These are phyloP conservation scores for Larimichthys polyactis DNA, from an alignment of 2,113 vertebrate genomes.

Conservation along the genomic window DNA sequence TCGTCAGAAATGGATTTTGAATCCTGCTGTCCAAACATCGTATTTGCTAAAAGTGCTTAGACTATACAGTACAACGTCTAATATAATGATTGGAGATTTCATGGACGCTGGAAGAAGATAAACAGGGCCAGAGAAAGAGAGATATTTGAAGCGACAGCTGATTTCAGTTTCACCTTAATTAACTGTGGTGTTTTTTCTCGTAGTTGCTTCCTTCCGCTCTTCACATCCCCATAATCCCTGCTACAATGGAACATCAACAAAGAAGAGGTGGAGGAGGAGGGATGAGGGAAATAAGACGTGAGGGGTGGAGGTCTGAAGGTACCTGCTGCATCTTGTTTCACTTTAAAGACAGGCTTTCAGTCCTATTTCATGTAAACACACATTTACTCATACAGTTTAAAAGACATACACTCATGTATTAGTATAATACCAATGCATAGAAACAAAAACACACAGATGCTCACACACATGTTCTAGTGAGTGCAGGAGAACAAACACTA, in stretches of 20 bases:
- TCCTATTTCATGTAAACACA: neutral
- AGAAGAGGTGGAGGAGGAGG: neutral
- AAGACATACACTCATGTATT: too few relatives aligned
- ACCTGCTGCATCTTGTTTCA: conserved; percentile 11
- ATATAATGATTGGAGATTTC: neutral
- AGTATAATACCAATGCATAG: too few relatives aligned
- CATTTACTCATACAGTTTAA: neutral
- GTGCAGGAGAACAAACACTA: too few relatives aligned
- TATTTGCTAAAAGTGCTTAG: neutral
- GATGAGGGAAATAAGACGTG: neutral
- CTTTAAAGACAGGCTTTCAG: neutral
- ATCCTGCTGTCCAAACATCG: neutral
- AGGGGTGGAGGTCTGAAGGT: neutral
- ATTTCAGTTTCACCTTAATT: conserved; percentile 42
- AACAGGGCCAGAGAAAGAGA: neutral
- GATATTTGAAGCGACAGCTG: conserved; percentile 25
- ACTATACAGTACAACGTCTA: too few relatives aligned
- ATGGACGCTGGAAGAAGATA: neutral
- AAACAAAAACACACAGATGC: neutral
- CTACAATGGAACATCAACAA: conserved; percentile 15
- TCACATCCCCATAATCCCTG: conserved; percentile 21
- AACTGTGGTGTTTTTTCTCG: conserved; percentile 24
- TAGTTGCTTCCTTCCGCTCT: conserved; percentile 30
- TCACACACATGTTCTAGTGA: neutral
- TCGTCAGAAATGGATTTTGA: neutral